Evolutionary conservation across 2,888 invertebrate genomes (phyloP).

Genomic region (Tenodera sinensis): DNA sequence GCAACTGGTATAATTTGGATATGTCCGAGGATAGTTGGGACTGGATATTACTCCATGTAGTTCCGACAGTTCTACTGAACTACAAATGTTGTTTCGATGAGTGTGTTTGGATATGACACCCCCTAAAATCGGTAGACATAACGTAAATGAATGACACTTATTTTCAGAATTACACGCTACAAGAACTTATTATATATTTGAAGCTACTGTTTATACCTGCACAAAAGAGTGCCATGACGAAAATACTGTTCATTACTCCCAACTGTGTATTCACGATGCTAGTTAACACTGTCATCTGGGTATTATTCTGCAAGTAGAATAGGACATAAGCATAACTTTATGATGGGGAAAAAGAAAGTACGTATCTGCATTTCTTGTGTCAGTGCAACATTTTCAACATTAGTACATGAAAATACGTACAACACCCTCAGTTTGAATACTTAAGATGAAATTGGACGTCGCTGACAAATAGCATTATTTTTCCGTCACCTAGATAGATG

Average conservation of each 20-base stretch:
- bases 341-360: not conserved
- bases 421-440: not conserved
- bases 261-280: not conserved
- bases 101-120: not conserved
- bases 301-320: not conserved
- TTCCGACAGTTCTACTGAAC: constrained; percentile 1
- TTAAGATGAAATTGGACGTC: not conserved
- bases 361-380: not conserved
- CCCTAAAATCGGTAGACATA: not conserved
- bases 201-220: not conserved
- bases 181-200: not conserved
- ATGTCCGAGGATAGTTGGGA: constrained; percentile 36
- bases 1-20: constrained; percentile 36
- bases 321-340: not conserved
- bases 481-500: too few species aligned
- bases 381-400: not conserved
- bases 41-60: constrained; percentile 35
- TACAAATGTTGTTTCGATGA: constrained; percentile 1
- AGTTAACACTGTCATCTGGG: not conserved
- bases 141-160: too few species aligned
- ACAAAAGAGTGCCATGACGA: not conserved
- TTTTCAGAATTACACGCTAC: too few species aligned
- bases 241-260: not conserved
- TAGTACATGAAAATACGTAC: not conserved
- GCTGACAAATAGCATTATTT: not conserved